Base-by-base conservation (phyloP, 1,140 invertebrate species). In the Arctopsyche grandis region DNA sequence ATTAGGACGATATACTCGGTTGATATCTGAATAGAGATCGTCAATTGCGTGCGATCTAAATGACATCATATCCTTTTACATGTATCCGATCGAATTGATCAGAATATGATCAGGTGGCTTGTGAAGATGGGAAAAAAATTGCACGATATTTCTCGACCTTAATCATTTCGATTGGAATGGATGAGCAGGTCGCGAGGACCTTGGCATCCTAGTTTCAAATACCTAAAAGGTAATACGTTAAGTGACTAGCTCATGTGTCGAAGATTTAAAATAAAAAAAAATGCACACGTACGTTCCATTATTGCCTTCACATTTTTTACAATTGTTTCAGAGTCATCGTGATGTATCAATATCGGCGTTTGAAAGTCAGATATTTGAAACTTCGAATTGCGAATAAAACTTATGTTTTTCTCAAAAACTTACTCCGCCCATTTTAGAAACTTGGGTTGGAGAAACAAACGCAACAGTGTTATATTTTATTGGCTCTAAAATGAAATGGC, bases 181-280 rank as follows among this genome's bases (percentile, higher is more conserved):
- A 60, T 76, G 44, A 44, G 12, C 44, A 63, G 10, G n/a, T 52
- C 22, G 14, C 43, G 58, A 46, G 29, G 22, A 63, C 74, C 74
- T 76, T 76, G 74, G 58, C 74, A 66, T 76, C 74, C 74, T 63
- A 76, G 74, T 76, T 76, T 76, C 26, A n/a, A 76, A 76, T 63
- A 76, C 38, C 73, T 44, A 46, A 75, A 75, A 75, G 73, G 73
- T 58, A 75, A 58, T 52, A 21, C 48, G 14, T 1, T 16, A 48
- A 66, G 63, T 24, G 24, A 12, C 24, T 66, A 66, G 24, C 24
- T 66, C 24, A 66, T 66, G 12, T 26, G 63, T 66, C 14, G n/a
- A 58, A 58, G 21, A 16, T 58, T 1, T n/a, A 38, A 38, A 21
- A 21, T 58, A 38, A 14, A 26, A 70, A 60, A 38, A 70, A 70